Base-by-base conservation (phyloP, 2,797 vertebrate species). In the Ara ararauna region DNA sequence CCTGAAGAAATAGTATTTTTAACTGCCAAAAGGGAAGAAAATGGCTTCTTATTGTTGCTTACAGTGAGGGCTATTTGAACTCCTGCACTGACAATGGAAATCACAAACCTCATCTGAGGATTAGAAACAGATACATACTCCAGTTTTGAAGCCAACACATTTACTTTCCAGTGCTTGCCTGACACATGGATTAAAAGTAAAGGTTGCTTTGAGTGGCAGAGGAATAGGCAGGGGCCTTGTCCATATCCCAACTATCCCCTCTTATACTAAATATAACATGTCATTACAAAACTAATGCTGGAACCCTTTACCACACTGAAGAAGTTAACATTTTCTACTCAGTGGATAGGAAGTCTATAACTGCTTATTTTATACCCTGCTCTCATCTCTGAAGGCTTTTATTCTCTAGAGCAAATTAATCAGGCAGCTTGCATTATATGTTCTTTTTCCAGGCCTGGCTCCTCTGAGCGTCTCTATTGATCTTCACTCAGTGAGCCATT, bases 321-420 rank as follows among this genome's bases (percentile, higher is more conserved):
- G 79, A 93, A 87, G 84, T 94, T 95, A 93, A 94, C 75, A 32
- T 89, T 94, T 87, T 85, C 72, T 77, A 40, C 72, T 93, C 80
- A 36, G 74, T 29, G n/a, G 64, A 88, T 24, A 91, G 76, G 44
- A 90, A 94, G 93, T 85, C 90, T 91, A 0, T 77, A 89, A 90
- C 90, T 45, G 82, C 87, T 90, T 89, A 92, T 93, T 96, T 95
- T 92, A 95, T 89, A 91, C 67, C 78, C 75, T 85, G 68, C 85
- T 96, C 93, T 94, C 93, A 92, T 96, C 93, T 96, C 94, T 83
- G 92, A 97, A 92, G 90, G 84, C 67, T 95, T 93, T 94, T 96
- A 91, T 87, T 94, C 94, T 96, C 93, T 26, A 93, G 91, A 93
- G 95, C 74, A 96, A 95, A 95, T 95, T 96, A 94, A 95, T 94